Base-by-base conservation (phyloP, 2,113 vertebrate species). In the Daphoenositta chrysoptera region DNA sequence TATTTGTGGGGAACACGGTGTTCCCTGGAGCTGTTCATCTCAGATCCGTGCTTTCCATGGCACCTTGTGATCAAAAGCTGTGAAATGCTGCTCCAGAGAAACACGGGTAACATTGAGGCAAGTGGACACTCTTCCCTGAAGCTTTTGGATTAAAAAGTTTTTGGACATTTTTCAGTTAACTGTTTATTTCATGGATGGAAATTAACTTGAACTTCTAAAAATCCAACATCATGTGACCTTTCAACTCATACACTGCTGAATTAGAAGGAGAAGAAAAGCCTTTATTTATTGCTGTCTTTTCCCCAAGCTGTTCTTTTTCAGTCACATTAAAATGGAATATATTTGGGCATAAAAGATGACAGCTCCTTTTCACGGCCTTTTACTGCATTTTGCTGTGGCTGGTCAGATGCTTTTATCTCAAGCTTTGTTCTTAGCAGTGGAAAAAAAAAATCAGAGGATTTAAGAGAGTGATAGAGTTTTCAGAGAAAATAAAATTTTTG, bases 371-470 rank as follows among this genome's bases (percentile, higher is more conserved):
- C 83, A 87, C 42, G 72, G 71, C 76, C 80, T 92, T 65, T 81
- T 42, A 51, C 68, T 81, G 40, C 83, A 87, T 91, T 96, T 90
- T 89, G 60, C 80, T 75, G 56, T 73, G 87, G 22, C 86, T 93
- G 83, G 86, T 78, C 86, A 92, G 83, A 90, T 44, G 56, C 69
- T 95, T 92, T 96, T 90, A 81, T 94, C 89, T 92, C 47, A 73
- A 78, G 68, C 79, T 93, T 89, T 95, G 80, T 87, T 94, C 78
- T 87, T 82, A 76, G 33, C 68, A 71, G 47, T 53, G 60, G 58
- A 27, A 77, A 57, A 66, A 79, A 75, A 58, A 44, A 50, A 15
- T 30, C 56, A 18, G 47, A 73, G 84, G 60, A 94, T 89, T 96
- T 91, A 42, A 72, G 60, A 40, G 58, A 61, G 37, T 15, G 83